Base-by-base conservation (phyloP, 2,888 invertebrate genomes). In the Metallyticus violacea region DNA sequence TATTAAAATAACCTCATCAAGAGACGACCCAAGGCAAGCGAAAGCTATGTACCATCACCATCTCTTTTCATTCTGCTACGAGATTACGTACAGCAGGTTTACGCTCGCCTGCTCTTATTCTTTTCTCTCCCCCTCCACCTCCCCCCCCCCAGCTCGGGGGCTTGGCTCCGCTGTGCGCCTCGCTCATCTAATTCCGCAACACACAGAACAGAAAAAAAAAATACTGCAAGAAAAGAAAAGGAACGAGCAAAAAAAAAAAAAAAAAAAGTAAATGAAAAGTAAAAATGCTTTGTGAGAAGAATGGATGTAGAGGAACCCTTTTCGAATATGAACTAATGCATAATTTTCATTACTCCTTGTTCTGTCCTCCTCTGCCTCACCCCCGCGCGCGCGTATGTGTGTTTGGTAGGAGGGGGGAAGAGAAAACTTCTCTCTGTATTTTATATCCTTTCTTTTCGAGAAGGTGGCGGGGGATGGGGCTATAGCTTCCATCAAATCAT, bases 321-420 rank as follows among this genome's bases (percentile, higher is more conserved):
- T 90, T 90, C 90, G 89, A 90, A 90, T 90, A 90, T 90, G 90
- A 90, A 90, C 90, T 90, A 91, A 91, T 91, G 91, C 91, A 91
- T 91, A 91, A 90, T 90, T 90, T 91, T 90, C 91, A 91, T 91
- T 90, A 91, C 90, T 87, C 85, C 77, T 82, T 82, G 27, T 83
- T n/a, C 77, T 76, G 76, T 77, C 83, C 29, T 77, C 26, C 82
- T 27, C 28, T 28, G 28, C 1, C 29, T 5, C 26, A 7, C 79
- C 26, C 27, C 7, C 27, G 28, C 9, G 26, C n/a, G 77, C 26
- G 29, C 26, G 77, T 2, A 77, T 76, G 83, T 77, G 26, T 30
- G 30, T 30, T 30, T 26, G 85, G 76, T 40, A 22, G 79, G 79
- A n/a, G 27, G 9, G 62, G 76, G 82, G 27, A 26, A 26, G 26